Evolutionary conservation across 2,888 invertebrate genomes (phyloP).

Genomic region (Ceriagrion tenellum): DNA sequence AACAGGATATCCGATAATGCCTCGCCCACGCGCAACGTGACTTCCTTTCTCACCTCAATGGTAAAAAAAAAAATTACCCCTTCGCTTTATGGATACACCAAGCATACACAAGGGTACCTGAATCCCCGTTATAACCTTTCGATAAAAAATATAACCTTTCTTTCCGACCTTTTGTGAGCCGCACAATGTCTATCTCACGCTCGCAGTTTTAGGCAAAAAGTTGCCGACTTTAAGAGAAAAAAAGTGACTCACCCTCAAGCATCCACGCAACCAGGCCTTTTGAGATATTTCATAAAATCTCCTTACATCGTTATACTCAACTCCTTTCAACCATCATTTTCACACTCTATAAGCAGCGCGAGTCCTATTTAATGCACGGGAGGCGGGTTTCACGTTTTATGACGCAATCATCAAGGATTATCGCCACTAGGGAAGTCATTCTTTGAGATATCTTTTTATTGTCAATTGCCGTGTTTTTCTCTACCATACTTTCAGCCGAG

Average conservation of each 20-base stretch:
- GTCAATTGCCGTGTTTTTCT: too few species aligned
- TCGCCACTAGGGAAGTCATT: not conserved
- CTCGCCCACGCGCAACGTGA: not conserved
- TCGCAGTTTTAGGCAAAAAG: not conserved
- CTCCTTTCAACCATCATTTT: not conserved
- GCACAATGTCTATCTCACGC: not conserved
- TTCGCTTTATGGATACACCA: not conserved
- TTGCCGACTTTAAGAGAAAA: not conserved
- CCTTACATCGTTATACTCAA: not conserved
- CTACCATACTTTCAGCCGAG: too few species aligned
- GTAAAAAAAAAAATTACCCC: not conserved
- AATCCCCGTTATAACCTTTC: not conserved
- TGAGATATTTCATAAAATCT: not conserved
- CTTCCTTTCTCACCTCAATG: not conserved
- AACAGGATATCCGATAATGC: not conserved
- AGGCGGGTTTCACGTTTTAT: not conserved
- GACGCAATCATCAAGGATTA: not conserved
- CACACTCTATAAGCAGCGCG: not conserved
- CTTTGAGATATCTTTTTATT: not conserved
- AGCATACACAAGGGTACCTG: not conserved
- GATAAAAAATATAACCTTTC: not conserved
- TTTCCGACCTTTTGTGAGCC: not conserved
- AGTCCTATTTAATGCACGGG: not conserved
- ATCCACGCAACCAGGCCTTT: not conserved
- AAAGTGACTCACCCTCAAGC: not conserved